phyloP scores from a whole-genome alignment of 1,140 invertebrate genomes.

The Diprion similis region DNA sequence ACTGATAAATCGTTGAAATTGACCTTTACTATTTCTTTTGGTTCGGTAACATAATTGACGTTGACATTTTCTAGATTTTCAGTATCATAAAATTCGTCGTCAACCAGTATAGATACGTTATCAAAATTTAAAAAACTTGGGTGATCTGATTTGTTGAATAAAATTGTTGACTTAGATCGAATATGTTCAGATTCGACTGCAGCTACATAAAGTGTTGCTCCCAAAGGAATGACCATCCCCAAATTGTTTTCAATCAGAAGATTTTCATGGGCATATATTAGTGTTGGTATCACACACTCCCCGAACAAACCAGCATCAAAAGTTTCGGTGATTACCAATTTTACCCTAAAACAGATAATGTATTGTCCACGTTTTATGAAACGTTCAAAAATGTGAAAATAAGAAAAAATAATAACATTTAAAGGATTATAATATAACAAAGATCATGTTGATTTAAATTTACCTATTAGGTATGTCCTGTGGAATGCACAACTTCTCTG shows the following conservation, averaged over 20 bases:
- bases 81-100: constrained; percentile 72
- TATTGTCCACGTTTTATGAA: neutral
- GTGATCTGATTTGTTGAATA: constrained; percentile 32
- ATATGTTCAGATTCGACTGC: constrained; percentile 57
- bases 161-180: constrained; percentile 40
- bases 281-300: constrained; percentile 71
- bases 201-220: constrained; percentile 70
- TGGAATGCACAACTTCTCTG: constrained; percentile 63
- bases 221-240: constrained; percentile 68
- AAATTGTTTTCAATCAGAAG: constrained; percentile 58
- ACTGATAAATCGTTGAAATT: constrained; percentile 71
- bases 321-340: constrained; percentile 76
- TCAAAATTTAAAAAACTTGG: constrained; percentile 39
- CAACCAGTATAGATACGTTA: constrained; percentile 37
- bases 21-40: constrained; percentile 64
- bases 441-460: neutral
- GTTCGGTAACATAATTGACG: constrained; percentile 67
- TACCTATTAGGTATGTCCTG: constrained; percentile 62
- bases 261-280: constrained; percentile 72
- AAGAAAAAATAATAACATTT: too few relatives aligned
- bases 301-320: constrained; percentile 83
- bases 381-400: too few relatives aligned
- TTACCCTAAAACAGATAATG: constrained; percentile 59
- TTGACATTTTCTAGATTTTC: constrained; percentile 69
- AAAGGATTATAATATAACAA: too few relatives aligned